Base-by-base conservation (phyloP, 1,140 invertebrate genomes). In the Lepidostoma basale region DNA sequence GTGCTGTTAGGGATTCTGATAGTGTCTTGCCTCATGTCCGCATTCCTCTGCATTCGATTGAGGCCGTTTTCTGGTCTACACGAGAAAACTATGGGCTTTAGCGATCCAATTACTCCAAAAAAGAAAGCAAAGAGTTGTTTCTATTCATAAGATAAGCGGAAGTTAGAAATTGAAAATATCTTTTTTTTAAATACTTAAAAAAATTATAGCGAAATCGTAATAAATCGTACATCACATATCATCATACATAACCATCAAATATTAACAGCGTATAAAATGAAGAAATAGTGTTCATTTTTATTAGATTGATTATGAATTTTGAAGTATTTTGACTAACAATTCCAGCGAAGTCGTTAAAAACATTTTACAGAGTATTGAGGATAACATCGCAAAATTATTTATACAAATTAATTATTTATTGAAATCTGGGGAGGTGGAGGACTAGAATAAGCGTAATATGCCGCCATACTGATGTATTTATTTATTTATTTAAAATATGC, bases 1-100 rank as follows among this genome's bases (percentile, higher is more conserved):
- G 85, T 95, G 10, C 84, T 96, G 3, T 82, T 96, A 25, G 88
- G 87, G 44, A 90, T 95, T 42, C 81, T 96, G 47, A 79, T 96
- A 18, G 88, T 89, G 42, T 94, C 93, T 2, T 95, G 92, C 75
- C 82, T 94, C 9, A 84, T 95, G 36, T 95, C 93, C 20, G 89
- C 91, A 1, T 91, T 95, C 70, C 84, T 96, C 3, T 96, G 92
- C 76, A 83, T 94, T 28, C 87, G 90, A 69, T 78, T 93, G 73
- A 84, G 90, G 73, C 89, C 91, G 12, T 89, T 90, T 72, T 82
- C 85, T 1, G 81, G 82, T 69, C 73, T 84, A 70, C 80, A 83
- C 74, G 82, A 83, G 75, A 82, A 86, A 74, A 87, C 85, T 30
- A 83, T 85, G 47, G 76, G 74, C 1, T 81, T 76, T 64, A 75